Base-by-base conservation (phyloP, 2,113 vertebrate species). In the Hystrix cristata region DNA sequence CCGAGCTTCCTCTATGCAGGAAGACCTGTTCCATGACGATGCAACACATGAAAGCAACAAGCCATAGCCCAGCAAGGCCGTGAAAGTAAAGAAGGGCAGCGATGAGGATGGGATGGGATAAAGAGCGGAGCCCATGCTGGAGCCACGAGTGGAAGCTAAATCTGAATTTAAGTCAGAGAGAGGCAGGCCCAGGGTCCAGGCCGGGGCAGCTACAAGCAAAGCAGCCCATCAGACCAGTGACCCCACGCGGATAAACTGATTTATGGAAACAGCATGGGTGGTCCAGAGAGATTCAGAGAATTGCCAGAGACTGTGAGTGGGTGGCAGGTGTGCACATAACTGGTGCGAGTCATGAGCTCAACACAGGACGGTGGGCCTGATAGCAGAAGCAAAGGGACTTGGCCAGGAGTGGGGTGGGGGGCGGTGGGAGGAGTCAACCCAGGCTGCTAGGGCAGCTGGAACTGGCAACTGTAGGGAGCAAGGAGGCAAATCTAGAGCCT, bases 1-100 rank as follows among this genome's bases (percentile, higher is more conserved):
- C 21, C 5, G n/a, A 74, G 4, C 10, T 18, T 21, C 43, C 7
- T 46, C 43, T 8, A 2, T 27, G 43, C 2, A 2, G 1, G 4
- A 2, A 14, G 43, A 43, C 43, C 72, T 48, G 43, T 25, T 46
- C 23, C 10, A 21, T 27, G 72, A 11, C 6, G 21, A 74, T 46
- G 2, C 8, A 14, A 46, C 19, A 18, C 15, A 46, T 23, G 71
- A 74, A 25, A 74, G 23, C 72, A 14, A 27, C 43, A 74, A 74
- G 72, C 21, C 1, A 3, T 9, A 74, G 14, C 38, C 21, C 72
- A 27, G 43, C 21, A 46, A 48, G 23, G 11, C 38, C 38, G 27
- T 3, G 43, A 48, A 46, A 10, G 43, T 48, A 46, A 34, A 74
- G 43, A 25, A 12, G 38, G 23, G 19, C 43, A 74, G 72, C 48